Conservation (phyloP, 2,888 invertebrate genomes). For the Euplexia lucipara region DNA sequence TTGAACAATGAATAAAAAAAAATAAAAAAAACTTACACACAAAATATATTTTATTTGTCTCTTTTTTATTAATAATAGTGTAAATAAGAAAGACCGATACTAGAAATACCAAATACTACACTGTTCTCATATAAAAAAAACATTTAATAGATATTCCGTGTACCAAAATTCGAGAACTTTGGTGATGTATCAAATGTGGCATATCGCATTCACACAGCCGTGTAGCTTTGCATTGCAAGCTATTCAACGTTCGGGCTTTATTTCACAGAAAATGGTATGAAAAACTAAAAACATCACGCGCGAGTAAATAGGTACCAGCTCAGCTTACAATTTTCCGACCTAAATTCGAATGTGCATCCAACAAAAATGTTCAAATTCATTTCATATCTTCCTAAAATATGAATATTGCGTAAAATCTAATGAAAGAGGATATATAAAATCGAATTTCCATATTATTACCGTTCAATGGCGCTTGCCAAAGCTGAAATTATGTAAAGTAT, state of each 20-base stretch:
- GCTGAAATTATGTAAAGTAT: conserved; percentile 27
- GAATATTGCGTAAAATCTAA: background rate
- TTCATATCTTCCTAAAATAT: conserved; percentile 6
- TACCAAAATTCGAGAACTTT: too few species aligned
- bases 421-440: background rate
- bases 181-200: conserved; percentile 1
- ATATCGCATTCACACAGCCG: conserved; percentile 30
- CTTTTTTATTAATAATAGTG: too few species aligned
- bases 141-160: too few species aligned
- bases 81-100: too few species aligned
- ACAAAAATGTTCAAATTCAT: background rate
- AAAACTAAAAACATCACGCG: conserved; percentile 4
- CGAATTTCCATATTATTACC: conserved; percentile 5
- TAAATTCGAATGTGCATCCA: conserved; percentile 4
- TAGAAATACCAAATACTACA: too few species aligned
- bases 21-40: too few species aligned
- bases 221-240: conserved; percentile 21
- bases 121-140: too few species aligned
- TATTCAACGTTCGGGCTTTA: conserved; percentile 42
- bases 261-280: conserved; percentile 39
- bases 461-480: background rate
- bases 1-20: too few species aligned
- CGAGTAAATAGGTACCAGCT: conserved; percentile 6
- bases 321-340: conserved; percentile 24
- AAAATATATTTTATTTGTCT: too few species aligned